Evolutionary conservation across 1,140 invertebrate genomes (phyloP).

Genomic region (Euschistus heros): DNA sequence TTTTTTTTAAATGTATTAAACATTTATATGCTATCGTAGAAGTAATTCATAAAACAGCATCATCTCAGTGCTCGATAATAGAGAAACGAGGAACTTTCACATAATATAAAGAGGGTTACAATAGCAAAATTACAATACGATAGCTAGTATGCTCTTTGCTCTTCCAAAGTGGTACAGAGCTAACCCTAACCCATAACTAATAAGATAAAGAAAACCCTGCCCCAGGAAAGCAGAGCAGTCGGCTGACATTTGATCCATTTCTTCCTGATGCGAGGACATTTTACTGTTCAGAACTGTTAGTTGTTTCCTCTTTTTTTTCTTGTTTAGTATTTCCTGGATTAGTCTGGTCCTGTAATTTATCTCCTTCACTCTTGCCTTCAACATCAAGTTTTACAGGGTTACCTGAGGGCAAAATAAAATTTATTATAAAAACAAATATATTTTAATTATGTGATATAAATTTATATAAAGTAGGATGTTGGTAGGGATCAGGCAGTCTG

Average conservation of each 20-base stretch:
- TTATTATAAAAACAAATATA: background rate
- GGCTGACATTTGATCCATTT: background rate
- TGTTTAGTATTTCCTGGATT: background rate
- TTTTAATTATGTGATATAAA: too few species aligned
- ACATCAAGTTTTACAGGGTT: constrained; percentile 1
- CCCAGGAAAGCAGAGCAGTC: background rate
- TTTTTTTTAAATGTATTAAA: too few species aligned
- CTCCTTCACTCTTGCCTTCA: constrained; percentile 1
- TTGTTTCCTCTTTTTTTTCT: constrained; percentile 3
- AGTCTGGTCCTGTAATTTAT: background rate
- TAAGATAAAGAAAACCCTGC: background rate
- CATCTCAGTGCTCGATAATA: background rate
- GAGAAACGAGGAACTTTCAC: constrained; percentile 5
- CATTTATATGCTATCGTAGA: too few species aligned
- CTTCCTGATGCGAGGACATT: background rate
- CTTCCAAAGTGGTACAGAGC: background rate
- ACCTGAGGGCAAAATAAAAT: background rate
- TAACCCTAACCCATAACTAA: constrained; percentile 1
- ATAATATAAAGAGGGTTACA: constrained; percentile 1
- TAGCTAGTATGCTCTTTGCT: constrained; percentile 5
- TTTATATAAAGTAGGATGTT: too few species aligned
- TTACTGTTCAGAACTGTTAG: background rate
- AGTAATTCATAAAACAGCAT: background rate
- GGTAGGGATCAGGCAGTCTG: too few species aligned
- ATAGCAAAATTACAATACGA: background rate